These are phyloP conservation scores for Macrotus californicus DNA, from an alignment of 2,113 vertebrate species.

Conservation along the genomic window DNA sequence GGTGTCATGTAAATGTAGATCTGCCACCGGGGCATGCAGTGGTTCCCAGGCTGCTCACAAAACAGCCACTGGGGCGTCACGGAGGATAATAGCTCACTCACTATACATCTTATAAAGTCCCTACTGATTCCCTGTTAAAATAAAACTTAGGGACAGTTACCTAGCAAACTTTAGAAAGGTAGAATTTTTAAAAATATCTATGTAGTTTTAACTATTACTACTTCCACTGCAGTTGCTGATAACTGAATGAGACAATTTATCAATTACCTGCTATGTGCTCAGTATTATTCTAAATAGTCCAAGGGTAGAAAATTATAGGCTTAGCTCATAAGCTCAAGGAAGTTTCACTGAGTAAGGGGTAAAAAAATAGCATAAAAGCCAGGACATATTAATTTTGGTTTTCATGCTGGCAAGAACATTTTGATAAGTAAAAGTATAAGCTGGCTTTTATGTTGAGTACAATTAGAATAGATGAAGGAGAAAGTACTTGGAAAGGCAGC, in stretches of 20 bases:
- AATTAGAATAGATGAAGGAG: neutral
- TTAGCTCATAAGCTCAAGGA: neutral
- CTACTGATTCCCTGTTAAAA: neutral
- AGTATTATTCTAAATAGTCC: neutral
- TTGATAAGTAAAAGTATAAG: neutral
- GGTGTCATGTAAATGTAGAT: neutral
- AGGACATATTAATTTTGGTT: neutral
- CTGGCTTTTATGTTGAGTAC: neutral
- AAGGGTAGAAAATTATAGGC: neutral
- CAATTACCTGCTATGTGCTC: neutral
- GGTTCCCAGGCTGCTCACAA: rapidly evolving
- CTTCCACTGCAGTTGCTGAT: neutral
- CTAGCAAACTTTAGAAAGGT: neutral
- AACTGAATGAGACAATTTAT: neutral
- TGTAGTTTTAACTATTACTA: neutral
- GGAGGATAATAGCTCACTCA: neutral
- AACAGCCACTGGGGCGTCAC: neutral
- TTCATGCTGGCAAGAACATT: neutral
- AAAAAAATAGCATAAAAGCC: neutral
- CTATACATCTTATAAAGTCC: neutral
- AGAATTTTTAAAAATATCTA: neutral
- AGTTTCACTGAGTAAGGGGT: neutral
- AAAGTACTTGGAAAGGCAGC: neutral
- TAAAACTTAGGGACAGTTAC: neutral
- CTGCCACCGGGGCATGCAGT: rapidly evolving